Percentiles rank a stretch among this genome's conserved stretches.
Evolutionary conservation across 2,113 vertebrate genomes (phyloP).

Genomic region (human (Homo sapiens)): GRCh38 chr11:132354501-132355000

Average conservation of each 20-base stretch:
- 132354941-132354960: neutral
- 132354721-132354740: neutral
- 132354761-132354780: neutral
- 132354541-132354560: fast-evolving
- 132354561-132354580: neutral
- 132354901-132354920: neutral
- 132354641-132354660: fast-evolving
- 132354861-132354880: neutral
- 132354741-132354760: neutral
- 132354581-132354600: neutral
- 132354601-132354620: neutral
- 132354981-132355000: neutral
- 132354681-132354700: fast-evolving
- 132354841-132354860: neutral
- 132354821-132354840: neutral
- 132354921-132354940: neutral
- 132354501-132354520: neutral
- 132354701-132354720: neutral
- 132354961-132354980: neutral
- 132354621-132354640: neutral
- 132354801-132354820: neutral
- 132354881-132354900: neutral
- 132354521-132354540: neutral
- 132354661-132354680: neutral
- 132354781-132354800: neutral